Percentiles rank a stretch among this genome's conserved stretches.
Conservation (phyloP, 2,797 vertebrate species). For the Geotrypetes seraphini region DNA sequence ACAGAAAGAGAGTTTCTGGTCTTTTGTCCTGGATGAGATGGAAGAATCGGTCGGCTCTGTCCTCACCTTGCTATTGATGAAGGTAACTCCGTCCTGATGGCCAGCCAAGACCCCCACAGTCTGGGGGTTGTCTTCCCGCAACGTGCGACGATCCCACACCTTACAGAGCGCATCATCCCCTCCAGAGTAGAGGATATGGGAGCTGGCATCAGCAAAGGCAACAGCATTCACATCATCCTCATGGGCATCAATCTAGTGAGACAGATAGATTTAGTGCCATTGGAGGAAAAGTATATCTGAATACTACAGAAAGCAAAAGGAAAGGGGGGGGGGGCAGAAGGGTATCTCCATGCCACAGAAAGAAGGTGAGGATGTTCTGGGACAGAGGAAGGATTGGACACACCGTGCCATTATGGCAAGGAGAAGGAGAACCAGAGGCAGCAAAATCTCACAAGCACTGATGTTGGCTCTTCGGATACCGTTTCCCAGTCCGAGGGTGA, state of each 20-base stretch:
- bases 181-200: constrained; percentile 84
- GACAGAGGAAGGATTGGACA: too few relatives aligned
- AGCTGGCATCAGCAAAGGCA: constrained; percentile 79
- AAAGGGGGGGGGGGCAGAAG: not conserved
- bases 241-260: constrained; percentile 73
- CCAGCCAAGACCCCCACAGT: constrained; percentile 84
- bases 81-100: constrained; percentile 88
- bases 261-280: not conserved
- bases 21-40: too few relatives aligned
- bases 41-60: too few relatives aligned
- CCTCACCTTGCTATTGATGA: constrained; percentile 84
- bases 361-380: too few relatives aligned
- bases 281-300: not conserved
- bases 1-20: too few relatives aligned
- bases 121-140: constrained; percentile 78
- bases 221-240: constrained; percentile 89
- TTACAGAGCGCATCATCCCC: constrained; percentile 87
- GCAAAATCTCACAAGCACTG: too few relatives aligned
- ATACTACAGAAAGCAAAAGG: too few relatives aligned
- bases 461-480: too few relatives aligned
- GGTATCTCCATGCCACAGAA: not conserved
- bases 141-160: constrained; percentile 85
- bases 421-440: not conserved
- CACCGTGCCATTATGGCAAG: too few relatives aligned
- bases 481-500: too few relatives aligned